These are phyloP conservation scores for Diarsia dahlii DNA, from an alignment of 2,888 invertebrate genomes.

Conservation along the genomic window DNA sequence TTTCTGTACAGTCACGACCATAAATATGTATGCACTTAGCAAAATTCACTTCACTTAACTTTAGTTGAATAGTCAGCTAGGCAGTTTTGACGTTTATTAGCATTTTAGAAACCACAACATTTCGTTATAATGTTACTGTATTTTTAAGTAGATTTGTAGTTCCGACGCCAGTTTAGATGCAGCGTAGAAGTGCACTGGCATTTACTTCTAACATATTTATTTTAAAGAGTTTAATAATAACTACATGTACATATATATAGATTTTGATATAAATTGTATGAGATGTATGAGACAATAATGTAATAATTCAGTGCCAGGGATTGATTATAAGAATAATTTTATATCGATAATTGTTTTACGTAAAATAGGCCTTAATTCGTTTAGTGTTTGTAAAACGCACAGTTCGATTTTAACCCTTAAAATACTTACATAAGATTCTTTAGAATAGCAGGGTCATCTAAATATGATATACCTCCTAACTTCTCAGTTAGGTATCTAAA, in stretches of 20 bases:
- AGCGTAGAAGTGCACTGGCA: neutral
- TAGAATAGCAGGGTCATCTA: neutral
- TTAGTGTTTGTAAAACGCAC: neutral
- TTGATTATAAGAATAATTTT: neutral
- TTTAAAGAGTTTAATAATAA: neutral
- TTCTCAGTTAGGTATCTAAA: neutral
- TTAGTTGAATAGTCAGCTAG: neutral
- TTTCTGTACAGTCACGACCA: too few species aligned
- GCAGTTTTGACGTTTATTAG: neutral
- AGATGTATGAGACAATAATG: neutral
- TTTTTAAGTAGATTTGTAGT: slow-evolving; percentile 28
- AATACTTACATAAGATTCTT: neutral
- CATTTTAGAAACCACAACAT: neutral
- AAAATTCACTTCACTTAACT: neutral
- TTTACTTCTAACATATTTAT: neutral
- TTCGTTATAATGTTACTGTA: neutral
- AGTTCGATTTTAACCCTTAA: neutral
- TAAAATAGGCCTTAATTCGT: slow-evolving; percentile 26
- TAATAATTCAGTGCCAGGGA: neutral
- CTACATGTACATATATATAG: neutral
- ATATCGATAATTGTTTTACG: neutral
- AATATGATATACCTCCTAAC: neutral
- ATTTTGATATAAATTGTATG: neutral
- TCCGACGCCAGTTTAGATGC: slow-evolving; percentile 5
- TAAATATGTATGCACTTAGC: too few species aligned